Percentiles rank a stretch among this genome's conserved stretches.
Evolutionary conservation across 23 tunicate species (phyloP).

Genomic region (Clavelina lepadiformis): DNA sequence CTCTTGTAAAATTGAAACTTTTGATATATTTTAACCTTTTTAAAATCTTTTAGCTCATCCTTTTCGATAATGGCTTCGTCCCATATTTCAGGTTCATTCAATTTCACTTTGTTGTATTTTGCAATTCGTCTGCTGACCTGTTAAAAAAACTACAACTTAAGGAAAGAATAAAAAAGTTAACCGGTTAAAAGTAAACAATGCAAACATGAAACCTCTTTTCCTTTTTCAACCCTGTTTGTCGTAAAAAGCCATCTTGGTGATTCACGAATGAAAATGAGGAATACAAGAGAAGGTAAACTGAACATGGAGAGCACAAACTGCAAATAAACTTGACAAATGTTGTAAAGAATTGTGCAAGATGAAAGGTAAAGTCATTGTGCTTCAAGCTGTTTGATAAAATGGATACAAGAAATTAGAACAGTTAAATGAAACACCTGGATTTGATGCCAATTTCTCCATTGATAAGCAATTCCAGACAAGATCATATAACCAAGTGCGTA

Average conservation of each 20-base stretch:
- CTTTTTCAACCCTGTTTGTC: slow-evolving; percentile 32
- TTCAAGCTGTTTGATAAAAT: no score
- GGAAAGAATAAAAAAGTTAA: no score
- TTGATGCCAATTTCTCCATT: slow-evolving; percentile 71
- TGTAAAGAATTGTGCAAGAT: no score
- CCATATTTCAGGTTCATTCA: slow-evolving; percentile 60
- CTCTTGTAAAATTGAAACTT: no score
- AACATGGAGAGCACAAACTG: slow-evolving; percentile 32
- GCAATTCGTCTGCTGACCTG: slow-evolving; percentile 56
- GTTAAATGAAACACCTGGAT: slow-evolving; percentile 47
- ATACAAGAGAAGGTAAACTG: slow-evolving; percentile 40
- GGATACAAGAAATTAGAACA: no score
- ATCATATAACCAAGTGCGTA: slow-evolving; percentile 83
- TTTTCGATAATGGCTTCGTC: no score
- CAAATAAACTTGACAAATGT: no score
- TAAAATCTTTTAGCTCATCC: no score
- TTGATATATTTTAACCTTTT: no score
- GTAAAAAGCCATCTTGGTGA: slow-evolving; percentile 69
- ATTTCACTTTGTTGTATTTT: slow-evolving; percentile 38
- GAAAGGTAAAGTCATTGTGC: no score
- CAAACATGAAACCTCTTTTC: slow-evolving; percentile 23
- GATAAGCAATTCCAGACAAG: slow-evolving; percentile 65
- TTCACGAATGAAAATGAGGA: slow-evolving; percentile 56
- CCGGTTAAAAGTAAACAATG: background rate
- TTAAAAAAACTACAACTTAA: background rate